Evolutionary conservation across 2,888 invertebrate genomes (phyloP).

Genomic region (Thereva nobilitata): DNA sequence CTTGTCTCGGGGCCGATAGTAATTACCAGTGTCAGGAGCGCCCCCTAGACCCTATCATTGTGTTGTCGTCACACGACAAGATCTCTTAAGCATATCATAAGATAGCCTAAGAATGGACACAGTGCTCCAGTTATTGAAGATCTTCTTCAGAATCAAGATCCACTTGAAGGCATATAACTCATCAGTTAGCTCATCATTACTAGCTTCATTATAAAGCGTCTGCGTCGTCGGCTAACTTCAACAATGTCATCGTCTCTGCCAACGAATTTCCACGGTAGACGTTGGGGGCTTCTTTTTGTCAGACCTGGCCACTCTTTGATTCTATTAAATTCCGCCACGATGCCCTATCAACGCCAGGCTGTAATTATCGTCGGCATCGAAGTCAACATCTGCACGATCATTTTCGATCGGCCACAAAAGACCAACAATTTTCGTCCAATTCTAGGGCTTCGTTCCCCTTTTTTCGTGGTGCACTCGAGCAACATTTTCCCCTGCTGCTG

Average conservation of each 20-base stretch:
- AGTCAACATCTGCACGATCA: slow-evolving; percentile 6
- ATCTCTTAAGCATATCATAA: too few species aligned
- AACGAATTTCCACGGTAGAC: slow-evolving; percentile 4
- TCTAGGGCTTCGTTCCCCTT: too few species aligned
- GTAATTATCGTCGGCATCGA: slow-evolving; percentile 22
- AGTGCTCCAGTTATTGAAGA: slow-evolving; percentile 5
- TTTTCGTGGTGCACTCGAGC: too few species aligned
- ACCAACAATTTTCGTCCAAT: too few species aligned
- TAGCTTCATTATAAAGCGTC: slow-evolving; percentile 3
- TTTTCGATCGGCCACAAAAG: too few species aligned
- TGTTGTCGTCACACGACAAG: not conserved
- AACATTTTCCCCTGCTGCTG: not conserved
- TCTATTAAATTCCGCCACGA: too few species aligned
- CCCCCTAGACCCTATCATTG: slow-evolving; percentile 17
- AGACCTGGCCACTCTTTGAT: slow-evolving; percentile 23
- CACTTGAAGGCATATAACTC: slow-evolving; percentile 4
- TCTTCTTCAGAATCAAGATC: not conserved
- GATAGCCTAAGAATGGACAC: too few species aligned
- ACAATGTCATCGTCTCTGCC: not conserved
- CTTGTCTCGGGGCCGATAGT: slow-evolving; percentile 3
- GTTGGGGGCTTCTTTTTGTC: slow-evolving; percentile 8
- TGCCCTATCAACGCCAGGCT: slow-evolving; percentile 6
- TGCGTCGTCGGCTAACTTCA: not conserved
- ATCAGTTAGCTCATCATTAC: slow-evolving; percentile 5
- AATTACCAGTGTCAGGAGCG: slow-evolving; percentile 22